Evolutionary conservation across 1,140 invertebrate species (phyloP).

Genomic region (Drosophila sp.): DNA sequence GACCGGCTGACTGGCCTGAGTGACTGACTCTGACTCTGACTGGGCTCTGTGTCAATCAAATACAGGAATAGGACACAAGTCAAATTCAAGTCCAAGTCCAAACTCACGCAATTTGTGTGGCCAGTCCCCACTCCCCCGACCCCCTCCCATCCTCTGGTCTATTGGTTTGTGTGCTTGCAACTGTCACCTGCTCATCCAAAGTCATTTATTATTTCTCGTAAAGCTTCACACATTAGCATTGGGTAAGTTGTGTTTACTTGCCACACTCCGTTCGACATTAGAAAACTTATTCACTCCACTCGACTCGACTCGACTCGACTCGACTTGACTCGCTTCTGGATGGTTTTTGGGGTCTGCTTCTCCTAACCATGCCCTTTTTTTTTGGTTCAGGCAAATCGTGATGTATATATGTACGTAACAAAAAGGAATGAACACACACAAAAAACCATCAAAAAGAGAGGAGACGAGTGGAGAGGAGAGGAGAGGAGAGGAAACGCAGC

Average conservation of each 20-base stretch:
- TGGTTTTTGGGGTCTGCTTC: neutral
- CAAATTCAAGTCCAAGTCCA: conserved; percentile 12
- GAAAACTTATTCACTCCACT: neutral
- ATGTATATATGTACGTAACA: conserved; percentile 3
- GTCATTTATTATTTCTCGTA: conserved; percentile 39
- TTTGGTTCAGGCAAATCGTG: conserved; percentile 2
- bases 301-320: too few relatives aligned
- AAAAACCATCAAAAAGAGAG: neutral
- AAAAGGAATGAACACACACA: neutral
- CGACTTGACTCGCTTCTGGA: too few relatives aligned
- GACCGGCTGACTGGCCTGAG: neutral
- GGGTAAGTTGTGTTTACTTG: conserved; percentile 20
- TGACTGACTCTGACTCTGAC: neutral
- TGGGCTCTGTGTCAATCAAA: conserved; percentile 14
- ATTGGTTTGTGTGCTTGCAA: conserved; percentile 20
- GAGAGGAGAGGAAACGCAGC: neutral
- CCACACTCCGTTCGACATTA: conserved; percentile 13
- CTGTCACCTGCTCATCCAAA: conserved; percentile 33
- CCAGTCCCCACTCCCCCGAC: neutral
- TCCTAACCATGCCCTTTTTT: conserved; percentile 3
- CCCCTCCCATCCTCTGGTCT: neutral
- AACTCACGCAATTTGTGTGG: conserved; percentile 18
- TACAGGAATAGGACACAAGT: conserved; percentile 21
- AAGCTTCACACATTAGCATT: conserved; percentile 35
- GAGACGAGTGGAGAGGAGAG: neutral